Evolutionary conservation across 2,797 vertebrate species (phyloP).

Genomic region (Poecilia gillii): DNA sequence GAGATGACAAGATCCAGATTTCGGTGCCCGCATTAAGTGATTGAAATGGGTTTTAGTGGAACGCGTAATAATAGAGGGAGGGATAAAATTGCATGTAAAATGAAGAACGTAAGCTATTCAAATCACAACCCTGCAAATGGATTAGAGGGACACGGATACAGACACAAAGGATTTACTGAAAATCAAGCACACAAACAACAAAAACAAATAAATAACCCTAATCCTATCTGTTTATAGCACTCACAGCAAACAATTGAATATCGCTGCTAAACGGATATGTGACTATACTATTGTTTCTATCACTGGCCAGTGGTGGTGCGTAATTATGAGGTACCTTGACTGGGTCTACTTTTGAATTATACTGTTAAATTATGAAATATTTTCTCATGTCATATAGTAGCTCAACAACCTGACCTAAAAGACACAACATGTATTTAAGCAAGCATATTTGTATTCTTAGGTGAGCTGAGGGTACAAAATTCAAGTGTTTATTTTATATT

Average conservation of each 20-base stretch:
- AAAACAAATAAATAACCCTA: not conserved
- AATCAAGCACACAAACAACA: slow-evolving; percentile 7
- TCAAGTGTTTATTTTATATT: no score
- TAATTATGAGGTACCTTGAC: no score
- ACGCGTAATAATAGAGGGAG: not conserved
- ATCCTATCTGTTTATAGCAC: not conserved
- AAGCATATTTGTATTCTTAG: no score
- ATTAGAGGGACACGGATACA: not conserved
- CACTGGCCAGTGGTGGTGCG: no score
- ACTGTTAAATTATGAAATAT: no score
- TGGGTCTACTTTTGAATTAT: no score
- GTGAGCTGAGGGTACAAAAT: no score
- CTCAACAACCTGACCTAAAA: no score
- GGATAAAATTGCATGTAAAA: not conserved
- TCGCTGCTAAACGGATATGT: not conserved
- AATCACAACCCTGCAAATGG: not conserved
- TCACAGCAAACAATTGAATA: not conserved
- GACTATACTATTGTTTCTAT: not conserved
- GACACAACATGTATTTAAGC: no score
- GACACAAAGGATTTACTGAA: slow-evolving; percentile 5
- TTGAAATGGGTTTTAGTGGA: slow-evolving; percentile 2
- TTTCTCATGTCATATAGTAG: no score
- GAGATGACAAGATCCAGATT: not conserved
- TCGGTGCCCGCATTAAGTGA: not conserved
- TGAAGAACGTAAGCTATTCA: not conserved